These are phyloP conservation scores for Cydia strobilella DNA, from an alignment of 1,140 invertebrate genomes.

Conservation along the genomic window DNA sequence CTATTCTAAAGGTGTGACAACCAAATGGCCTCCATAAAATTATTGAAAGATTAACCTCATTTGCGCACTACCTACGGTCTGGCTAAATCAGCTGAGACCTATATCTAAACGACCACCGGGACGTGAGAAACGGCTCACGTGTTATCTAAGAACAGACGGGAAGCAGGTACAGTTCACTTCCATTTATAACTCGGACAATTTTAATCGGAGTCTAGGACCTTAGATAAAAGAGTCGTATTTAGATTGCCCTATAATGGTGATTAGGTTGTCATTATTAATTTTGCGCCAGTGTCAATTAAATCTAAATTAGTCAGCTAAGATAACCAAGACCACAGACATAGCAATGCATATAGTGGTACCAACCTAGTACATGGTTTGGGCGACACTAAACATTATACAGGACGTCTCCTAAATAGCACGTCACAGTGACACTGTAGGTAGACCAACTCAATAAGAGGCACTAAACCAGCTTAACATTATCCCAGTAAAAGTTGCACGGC, in stretches of 20 bases:
- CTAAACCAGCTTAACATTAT: too few relatives aligned
- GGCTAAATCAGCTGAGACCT: conserved; percentile 5
- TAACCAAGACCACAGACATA: neutral
- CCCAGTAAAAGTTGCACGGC: too few relatives aligned
- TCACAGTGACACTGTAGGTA: too few relatives aligned
- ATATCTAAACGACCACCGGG: conserved; percentile 15
- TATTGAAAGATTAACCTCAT: conserved; percentile 12
- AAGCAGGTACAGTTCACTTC: neutral
- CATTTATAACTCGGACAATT: neutral
- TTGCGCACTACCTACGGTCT: neutral
- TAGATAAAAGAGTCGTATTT: neutral
- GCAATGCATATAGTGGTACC: neutral
- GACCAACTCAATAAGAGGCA: too few relatives aligned
- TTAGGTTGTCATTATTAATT: neutral
- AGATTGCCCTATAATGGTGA: neutral
- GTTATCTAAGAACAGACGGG: conserved; percentile 12
- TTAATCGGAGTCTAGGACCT: neutral
- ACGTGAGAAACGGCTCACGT: neutral
- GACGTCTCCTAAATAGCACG: too few relatives aligned
- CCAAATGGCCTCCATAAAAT: neutral
- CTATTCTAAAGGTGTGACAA: neutral
- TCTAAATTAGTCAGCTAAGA: conserved; percentile 1
- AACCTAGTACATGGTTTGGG: too few relatives aligned
- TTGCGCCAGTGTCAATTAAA: conserved; percentile 2
- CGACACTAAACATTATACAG: neutral